phyloP scores from a whole-genome alignment of 2,888 invertebrate genomes.

The Anoplius nigerrimus region DNA sequence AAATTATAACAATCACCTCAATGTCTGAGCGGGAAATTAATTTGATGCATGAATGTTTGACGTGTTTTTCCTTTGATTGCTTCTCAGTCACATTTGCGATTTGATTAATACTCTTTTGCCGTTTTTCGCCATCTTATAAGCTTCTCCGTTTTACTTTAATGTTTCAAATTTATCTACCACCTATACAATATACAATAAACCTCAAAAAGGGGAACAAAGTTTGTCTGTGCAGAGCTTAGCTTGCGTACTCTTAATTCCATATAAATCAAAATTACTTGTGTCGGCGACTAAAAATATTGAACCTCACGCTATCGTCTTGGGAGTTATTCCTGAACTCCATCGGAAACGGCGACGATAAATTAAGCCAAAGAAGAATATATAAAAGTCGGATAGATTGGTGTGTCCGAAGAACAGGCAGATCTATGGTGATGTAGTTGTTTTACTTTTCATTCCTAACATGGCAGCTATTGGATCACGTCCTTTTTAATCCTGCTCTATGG shows the following conservation, averaged over 20 bases:
- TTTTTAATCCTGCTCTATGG: constrained; percentile 99
- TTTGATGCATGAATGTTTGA: constrained; percentile 38
- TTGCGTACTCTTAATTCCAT: not conserved
- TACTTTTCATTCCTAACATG: constrained; percentile 93
- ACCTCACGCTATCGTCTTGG: no score
- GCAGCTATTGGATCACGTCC: constrained; percentile 98
- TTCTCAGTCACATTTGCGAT: not conserved
- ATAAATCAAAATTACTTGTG: not conserved
- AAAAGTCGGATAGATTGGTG: constrained; percentile 73
- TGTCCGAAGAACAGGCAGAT: constrained; percentile 74
- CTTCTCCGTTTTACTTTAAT: not conserved
- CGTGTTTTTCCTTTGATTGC: constrained; percentile 6
- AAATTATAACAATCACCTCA: constrained; percentile 12
- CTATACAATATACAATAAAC: not conserved
- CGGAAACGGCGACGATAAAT: no score
- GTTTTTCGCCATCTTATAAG: not conserved
- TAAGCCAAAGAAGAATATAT: constrained; percentile 13
- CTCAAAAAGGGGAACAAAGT: not conserved
- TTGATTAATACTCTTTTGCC: not conserved
- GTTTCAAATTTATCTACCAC: not conserved
- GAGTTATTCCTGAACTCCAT: no score
- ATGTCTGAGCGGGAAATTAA: constrained; percentile 20
- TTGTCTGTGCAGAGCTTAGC: constrained; percentile 6
- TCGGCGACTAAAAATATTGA: constrained; percentile 1
- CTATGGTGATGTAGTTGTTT: constrained; percentile 86